A percentile compares a stretch with the other conserved stretches of the same genome.
These are phyloP conservation scores for Patella ulyssiponensis DNA, from an alignment of 2,888 invertebrate genomes.

Conservation along the genomic window DNA sequence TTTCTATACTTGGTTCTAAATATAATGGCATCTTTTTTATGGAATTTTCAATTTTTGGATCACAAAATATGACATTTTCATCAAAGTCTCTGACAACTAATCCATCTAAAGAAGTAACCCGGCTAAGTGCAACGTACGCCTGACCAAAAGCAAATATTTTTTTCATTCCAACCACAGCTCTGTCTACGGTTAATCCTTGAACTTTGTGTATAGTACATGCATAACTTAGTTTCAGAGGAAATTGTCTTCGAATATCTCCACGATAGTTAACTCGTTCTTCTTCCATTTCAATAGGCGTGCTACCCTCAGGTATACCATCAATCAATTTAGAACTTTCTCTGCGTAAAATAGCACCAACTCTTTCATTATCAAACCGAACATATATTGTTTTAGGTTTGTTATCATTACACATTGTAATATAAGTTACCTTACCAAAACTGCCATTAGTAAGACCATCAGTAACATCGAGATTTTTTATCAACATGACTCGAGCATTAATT, in stretches of 20 bases:
- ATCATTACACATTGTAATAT: background rate
- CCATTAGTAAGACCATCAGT: constrained; percentile 26
- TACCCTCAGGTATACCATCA: background rate
- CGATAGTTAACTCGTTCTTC: constrained; percentile 14
- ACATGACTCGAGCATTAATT: constrained; percentile 21
- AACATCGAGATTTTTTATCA: constrained; percentile 19
- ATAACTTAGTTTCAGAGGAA: constrained; percentile 18
- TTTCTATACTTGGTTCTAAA: background rate
- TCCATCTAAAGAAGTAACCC: background rate
- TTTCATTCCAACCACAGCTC: constrained; percentile 10
- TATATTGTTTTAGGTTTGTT: background rate
- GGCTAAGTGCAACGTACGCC: background rate
- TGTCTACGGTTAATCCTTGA: constrained; percentile 8
- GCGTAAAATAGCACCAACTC: constrained; percentile 4
- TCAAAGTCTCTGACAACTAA: background rate
- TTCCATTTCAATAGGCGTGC: constrained; percentile 14
- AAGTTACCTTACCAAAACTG: constrained; percentile 17
- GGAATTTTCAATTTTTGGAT: background rate
- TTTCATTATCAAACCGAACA: constrained; percentile 21
- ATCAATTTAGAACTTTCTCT: background rate
- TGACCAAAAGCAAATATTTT: background rate
- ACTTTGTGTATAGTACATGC: background rate
- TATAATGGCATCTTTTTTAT: background rate
- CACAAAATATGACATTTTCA: background rate
- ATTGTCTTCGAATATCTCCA: constrained; percentile 15